phyloP scores from a whole-genome alignment of 2,113 vertebrate genomes.

The Gymnarchus niloticus region DNA sequence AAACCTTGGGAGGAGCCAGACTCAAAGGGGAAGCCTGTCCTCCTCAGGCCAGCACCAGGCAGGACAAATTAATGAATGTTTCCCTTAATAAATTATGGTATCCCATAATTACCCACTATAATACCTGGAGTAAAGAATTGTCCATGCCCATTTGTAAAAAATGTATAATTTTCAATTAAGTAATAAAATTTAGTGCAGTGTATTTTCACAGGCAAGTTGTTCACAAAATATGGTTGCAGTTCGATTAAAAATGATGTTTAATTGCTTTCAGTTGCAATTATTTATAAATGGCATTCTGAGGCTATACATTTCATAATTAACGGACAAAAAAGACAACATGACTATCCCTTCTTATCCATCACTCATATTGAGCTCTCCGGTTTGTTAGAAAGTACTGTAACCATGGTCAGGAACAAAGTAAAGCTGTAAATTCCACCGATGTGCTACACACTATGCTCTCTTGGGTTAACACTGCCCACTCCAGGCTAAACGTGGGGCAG shows the following conservation, averaged over 20 bases:
- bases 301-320: conserved; percentile 37
- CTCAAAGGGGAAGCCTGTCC: too few species aligned
- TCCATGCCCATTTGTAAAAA: neutral
- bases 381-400: neutral
- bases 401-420: neutral
- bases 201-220: neutral
- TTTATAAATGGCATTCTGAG: conserved; percentile 33
- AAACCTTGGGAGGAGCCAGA: too few species aligned
- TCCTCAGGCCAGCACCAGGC: too few species aligned
- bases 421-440: too few species aligned
- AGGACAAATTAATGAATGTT: neutral
- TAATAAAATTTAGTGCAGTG: neutral
- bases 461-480: neutral
- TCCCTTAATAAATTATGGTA: neutral
- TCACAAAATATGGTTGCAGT: neutral
- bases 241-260: conserved; percentile 27
- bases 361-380: neutral
- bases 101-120: neutral
- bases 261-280: conserved; percentile 13
- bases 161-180: neutral
- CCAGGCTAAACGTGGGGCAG: neutral
- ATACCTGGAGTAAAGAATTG: neutral
- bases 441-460: neutral
- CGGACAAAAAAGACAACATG: conserved; percentile 19
- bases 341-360: conserved; percentile 34